A percentile compares a stretch with the other conserved stretches of the same genome.
These are phyloP conservation scores for Parnassius mnemosyne DNA, from an alignment of 2,888 invertebrate species.

Conservation along the genomic window DNA sequence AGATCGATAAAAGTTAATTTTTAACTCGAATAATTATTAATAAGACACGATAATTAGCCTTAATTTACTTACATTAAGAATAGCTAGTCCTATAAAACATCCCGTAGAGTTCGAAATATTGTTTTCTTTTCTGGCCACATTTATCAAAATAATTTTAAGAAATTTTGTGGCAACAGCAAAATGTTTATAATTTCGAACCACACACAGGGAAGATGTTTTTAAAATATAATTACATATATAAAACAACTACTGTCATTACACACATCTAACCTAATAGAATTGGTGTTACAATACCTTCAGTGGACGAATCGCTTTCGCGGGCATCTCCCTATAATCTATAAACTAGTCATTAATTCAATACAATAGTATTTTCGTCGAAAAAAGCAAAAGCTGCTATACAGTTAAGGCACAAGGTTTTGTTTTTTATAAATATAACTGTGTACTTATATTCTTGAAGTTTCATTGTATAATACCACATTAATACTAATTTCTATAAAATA, in stretches of 20 bases:
- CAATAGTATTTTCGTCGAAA: slow-evolving; percentile 28
- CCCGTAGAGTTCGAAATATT: slow-evolving; percentile 11
- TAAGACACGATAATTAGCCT: slow-evolving; percentile 30
- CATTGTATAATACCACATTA: slow-evolving; percentile 2
- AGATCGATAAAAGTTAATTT: slow-evolving; percentile 22
- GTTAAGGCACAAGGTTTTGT: slow-evolving; percentile 31
- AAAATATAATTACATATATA: slow-evolving; percentile 15
- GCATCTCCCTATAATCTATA: slow-evolving; percentile 44
- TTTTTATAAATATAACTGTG: slow-evolving; percentile 12
- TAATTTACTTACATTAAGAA: slow-evolving; percentile 20
- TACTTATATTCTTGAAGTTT: slow-evolving; percentile 6
- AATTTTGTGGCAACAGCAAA: background rate
- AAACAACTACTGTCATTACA: slow-evolving; percentile 33
- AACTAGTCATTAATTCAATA: slow-evolving; percentile 32
- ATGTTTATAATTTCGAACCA: background rate
- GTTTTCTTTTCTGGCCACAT: background rate
- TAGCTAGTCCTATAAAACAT: slow-evolving; percentile 21
- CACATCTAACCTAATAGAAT: slow-evolving; percentile 53
- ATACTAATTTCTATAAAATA: slow-evolving; percentile 4
- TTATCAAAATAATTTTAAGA: background rate
- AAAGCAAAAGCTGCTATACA: slow-evolving; percentile 23
- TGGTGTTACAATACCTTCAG: slow-evolving; percentile 77
- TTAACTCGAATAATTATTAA: slow-evolving; percentile 22
- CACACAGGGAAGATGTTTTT: slow-evolving; percentile 1
- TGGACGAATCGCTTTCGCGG: slow-evolving; percentile 73